A percentile compares a stretch with the other conserved stretches of the same genome.
Evolutionary conservation across 2,888 invertebrate species (phyloP).

Genomic region (Drosophila differens): DNA sequence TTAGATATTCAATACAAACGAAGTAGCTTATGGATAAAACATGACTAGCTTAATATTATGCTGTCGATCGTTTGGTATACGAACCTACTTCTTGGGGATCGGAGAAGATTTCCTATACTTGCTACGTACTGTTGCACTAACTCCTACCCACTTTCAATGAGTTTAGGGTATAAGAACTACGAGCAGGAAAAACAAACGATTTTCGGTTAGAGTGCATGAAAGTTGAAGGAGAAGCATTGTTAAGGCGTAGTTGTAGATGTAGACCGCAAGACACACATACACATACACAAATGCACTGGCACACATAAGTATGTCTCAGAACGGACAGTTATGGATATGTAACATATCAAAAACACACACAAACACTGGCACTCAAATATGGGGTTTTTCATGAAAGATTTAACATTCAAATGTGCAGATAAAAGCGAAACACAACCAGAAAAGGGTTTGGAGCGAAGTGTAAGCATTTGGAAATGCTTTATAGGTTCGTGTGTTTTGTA

Average conservation of each 20-base stretch:
- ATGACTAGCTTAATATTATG: background rate
- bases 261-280: conserved; percentile 63
- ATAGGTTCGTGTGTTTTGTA: conserved; percentile 30
- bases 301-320: conserved; percentile 26
- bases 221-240: conserved; percentile 66
- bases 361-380: conserved; percentile 48
- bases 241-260: conserved; percentile 58
- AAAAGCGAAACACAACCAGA: conserved; percentile 31
- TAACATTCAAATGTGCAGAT: conserved; percentile 84
- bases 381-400: conserved; percentile 84
- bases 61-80: background rate
- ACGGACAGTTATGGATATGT: conserved; percentile 64
- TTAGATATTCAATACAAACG: background rate
- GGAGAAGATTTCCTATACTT: background rate
- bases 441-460: background rate
- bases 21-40: background rate
- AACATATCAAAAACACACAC: conserved; percentile 34
- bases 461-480: conserved; percentile 26
- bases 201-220: conserved; percentile 51
- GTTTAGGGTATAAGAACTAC: background rate
- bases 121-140: background rate
- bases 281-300: conserved; percentile 32
- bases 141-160: background rate
- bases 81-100: background rate
- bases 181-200: conserved; percentile 50